Evolutionary conservation across 2,888 invertebrate genomes (phyloP), one percentile per base, ranked within the genome.

Genomic region (Mongoloraphidia duomilia): DNA sequence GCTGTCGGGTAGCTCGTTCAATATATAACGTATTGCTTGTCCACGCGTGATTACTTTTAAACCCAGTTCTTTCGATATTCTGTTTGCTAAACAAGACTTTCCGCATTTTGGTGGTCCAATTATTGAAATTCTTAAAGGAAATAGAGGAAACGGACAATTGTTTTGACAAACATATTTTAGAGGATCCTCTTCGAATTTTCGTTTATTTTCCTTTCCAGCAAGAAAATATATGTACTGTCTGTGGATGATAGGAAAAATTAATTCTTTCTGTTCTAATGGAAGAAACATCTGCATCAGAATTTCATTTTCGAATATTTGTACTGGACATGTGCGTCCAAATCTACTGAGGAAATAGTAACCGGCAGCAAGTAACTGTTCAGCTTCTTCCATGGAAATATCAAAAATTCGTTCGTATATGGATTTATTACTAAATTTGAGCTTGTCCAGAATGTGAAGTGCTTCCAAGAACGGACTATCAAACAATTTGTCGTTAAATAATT

Each of bases 91-190:
- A 5, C 67, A 65, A 46, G 76, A 75, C 66, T 76, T 78, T 1
- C 81, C 82, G 34, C 73, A 75, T 60, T 77, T 79, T 3, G 80
- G 77, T 14, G 79, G 72, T 8, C 82, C 82, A 44, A 76, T 73
- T 26, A 82, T 60, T 33, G 73, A 68, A 42, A 82, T 63, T 55
- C 69, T 70, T 10, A 76, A 62, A 3, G 77, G 75, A 54, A 73
- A 65, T 50, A 71, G 59, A n/a, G 71, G 69, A 56, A 69, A 73
- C 10, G 61, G 58, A 34, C 64, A 59, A 11, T 74, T 67, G 44
- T 65, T 65, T 33, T 71, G 63, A 49, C 60, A 58, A 8, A 75
- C 61, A 57, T 77, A 82, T 58, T 72, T 74, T 33, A 79, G 57
- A 8, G 81, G 79, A 59, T 79, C 66, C 3, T 57, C 59, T 57